These are phyloP conservation scores for Masnerella sp. DNA, from an alignment of 2,888 invertebrate genomes.

Conservation along the genomic window DNA sequence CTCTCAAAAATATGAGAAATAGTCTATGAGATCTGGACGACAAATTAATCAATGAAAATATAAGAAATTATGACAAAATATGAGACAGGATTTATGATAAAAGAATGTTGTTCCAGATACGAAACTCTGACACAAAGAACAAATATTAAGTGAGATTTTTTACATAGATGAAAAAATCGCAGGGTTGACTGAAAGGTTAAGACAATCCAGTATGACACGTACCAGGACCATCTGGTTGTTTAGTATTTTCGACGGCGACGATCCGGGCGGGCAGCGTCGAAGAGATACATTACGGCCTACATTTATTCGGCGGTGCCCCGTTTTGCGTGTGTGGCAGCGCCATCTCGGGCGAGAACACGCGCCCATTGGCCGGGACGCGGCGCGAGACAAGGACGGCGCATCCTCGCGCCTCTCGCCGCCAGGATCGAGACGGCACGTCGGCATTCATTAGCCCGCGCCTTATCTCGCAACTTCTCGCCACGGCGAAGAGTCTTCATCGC, in stretches of 20 bases:
- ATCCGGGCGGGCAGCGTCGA: constrained; percentile 73
- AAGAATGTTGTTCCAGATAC: no score
- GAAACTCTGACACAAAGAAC: no score
- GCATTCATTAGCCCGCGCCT: constrained; percentile 70
- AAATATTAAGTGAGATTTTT: no score
- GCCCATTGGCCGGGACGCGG: constrained; percentile 19
- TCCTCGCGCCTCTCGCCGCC: constrained; percentile 54
- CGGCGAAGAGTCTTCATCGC: constrained; percentile 55
- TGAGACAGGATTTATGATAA: no score
- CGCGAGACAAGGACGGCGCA: constrained; percentile 48
- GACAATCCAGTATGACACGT: no score
- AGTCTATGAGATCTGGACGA: no score
- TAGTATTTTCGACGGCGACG: constrained; percentile 72
- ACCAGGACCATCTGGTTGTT: no score
- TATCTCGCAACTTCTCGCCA: constrained; percentile 64
- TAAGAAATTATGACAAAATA: no score
- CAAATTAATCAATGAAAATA: no score
- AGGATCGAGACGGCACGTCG: constrained; percentile 67
- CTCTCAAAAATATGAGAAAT: no score
- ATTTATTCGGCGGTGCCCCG: constrained; percentile 40
- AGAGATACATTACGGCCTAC: constrained; percentile 72
- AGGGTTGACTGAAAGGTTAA: no score
- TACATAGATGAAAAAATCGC: no score
- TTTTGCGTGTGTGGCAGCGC: constrained; percentile 29
- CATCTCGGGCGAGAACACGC: constrained; percentile 26